Percentiles rank a stretch among this genome's conserved stretches.
These are phyloP conservation scores for Callipepla californica DNA, from an alignment of 2,113 vertebrate species.

Conservation along the genomic window DNA sequence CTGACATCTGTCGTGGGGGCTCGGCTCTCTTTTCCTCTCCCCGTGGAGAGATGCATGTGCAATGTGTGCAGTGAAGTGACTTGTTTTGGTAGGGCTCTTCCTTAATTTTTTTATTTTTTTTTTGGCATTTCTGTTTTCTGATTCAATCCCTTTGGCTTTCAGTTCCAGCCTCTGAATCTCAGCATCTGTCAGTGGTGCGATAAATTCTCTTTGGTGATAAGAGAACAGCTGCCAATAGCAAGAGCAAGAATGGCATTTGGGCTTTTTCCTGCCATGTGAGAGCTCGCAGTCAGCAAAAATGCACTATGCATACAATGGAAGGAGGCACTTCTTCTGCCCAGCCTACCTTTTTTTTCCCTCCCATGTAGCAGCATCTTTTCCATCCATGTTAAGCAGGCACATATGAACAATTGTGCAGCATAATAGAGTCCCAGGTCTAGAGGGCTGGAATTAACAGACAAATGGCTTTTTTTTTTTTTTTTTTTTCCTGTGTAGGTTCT, in stretches of 20 bases:
- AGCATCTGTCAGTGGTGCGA: slow-evolving; percentile 77
- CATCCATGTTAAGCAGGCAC: not conserved
- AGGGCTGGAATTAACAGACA: slow-evolving; percentile 15
- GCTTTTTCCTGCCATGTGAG: slow-evolving; percentile 36
- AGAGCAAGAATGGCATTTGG: slow-evolving; percentile 64
- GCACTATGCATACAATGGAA: not conserved
- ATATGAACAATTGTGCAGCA: not conserved
- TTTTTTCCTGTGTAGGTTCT: not conserved
- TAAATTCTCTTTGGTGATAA: slow-evolving; percentile 76
- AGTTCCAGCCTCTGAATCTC: slow-evolving; percentile 72
- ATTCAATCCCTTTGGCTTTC: slow-evolving; percentile 57
- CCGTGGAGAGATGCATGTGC: not conserved
- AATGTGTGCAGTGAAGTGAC: slow-evolving; percentile 4
- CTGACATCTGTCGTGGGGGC: not conserved
- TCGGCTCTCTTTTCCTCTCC: not conserved
- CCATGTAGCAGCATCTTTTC: not conserved
- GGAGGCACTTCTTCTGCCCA: slow-evolving; percentile 6
- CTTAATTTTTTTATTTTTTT: not conserved
- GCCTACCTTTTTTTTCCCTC: not conserved
- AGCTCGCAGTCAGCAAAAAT: slow-evolving; percentile 21
- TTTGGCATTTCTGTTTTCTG: not conserved
- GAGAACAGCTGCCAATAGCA: slow-evolving; percentile 71
- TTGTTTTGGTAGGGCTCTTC: slow-evolving; percentile 6
- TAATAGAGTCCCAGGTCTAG: not conserved
- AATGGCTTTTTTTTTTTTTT: not conserved